Evolutionary conservation across 2,797 vertebrate species (phyloP).

Genomic region (Cichlasoma orientale): DNA sequence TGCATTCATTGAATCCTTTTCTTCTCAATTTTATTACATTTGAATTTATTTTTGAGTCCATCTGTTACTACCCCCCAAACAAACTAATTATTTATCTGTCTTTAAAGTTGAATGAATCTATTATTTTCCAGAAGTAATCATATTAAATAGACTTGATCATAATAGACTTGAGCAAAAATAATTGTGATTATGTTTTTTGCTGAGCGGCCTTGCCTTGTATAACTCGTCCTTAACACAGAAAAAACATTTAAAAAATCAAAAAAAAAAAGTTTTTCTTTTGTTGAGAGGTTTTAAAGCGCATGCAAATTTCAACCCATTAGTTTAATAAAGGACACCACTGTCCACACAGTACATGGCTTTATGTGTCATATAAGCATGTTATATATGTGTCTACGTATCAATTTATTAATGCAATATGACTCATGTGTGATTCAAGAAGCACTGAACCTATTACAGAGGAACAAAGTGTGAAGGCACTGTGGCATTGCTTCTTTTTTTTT

Average conservation of each 20-base stretch:
- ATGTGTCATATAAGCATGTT: too few species aligned
- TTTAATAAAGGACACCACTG: not conserved
- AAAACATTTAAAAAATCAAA: too few species aligned
- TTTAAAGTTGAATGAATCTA: too few species aligned
- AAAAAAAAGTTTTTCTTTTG: too few species aligned
- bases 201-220: not conserved
- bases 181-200: not conserved
- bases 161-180: not conserved
- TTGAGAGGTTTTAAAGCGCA: not conserved
- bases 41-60: not conserved
- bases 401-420: not conserved
- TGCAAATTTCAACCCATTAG: not conserved
- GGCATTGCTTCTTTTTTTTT: not conserved
- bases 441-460: not conserved
- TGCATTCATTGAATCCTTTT: not conserved
- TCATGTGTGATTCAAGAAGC: not conserved
- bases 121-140: too few species aligned
- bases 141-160: too few species aligned
- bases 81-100: too few species aligned
- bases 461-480: not conserved
- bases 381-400: too few species aligned
- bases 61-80: too few species aligned
- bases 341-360: not conserved
- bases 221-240: not conserved
- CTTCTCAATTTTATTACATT: too few species aligned